phyloP scores from a whole-genome alignment of 2,113 vertebrate genomes.

The Leptosomus discolor region DNA sequence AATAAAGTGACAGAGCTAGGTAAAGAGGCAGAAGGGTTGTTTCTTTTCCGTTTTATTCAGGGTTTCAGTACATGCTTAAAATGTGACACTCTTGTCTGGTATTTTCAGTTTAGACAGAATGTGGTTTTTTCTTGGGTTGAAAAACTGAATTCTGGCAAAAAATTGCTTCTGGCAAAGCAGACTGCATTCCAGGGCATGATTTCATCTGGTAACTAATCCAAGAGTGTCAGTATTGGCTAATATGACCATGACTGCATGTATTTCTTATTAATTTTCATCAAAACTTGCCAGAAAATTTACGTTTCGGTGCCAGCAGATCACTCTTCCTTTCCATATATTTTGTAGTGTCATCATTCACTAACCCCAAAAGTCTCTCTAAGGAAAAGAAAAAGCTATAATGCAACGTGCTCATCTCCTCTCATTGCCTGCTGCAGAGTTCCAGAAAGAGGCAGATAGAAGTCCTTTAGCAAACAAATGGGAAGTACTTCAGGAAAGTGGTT shows the following conservation, averaged over 20 bases:
- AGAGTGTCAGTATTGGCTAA: conserved; percentile 24
- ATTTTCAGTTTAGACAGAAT: conserved; percentile 25
- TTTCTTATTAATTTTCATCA: conserved; percentile 51
- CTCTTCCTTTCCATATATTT: conserved; percentile 22
- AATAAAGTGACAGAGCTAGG: neutral
- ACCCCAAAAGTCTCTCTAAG: neutral
- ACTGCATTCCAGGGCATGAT: conserved; percentile 51
- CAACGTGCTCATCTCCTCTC: neutral
- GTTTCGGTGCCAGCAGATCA: conserved; percentile 12
- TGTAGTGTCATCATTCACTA: conserved; percentile 12
- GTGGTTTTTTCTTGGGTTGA: conserved; percentile 25
- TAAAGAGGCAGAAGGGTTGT: neutral
- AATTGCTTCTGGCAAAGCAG: conserved; percentile 36
- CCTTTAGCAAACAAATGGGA: neutral
- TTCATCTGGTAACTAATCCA: conserved; percentile 40
- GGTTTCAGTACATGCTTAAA: neutral
- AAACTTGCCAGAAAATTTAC: conserved; percentile 26
- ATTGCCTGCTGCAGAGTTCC: neutral
- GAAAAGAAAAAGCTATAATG: neutral
- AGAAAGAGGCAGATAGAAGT: neutral
- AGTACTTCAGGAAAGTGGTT: neutral
- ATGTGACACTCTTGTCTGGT: conserved; percentile 26
- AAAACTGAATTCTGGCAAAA: conserved; percentile 38
- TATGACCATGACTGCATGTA: conserved; percentile 5
- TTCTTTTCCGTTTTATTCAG: neutral